A percentile compares a stretch with the other conserved stretches of the same genome.
These are phyloP conservation scores for Callochromis pleurospilus DNA, from an alignment of 2,113 vertebrate genomes.

Conservation along the genomic window DNA sequence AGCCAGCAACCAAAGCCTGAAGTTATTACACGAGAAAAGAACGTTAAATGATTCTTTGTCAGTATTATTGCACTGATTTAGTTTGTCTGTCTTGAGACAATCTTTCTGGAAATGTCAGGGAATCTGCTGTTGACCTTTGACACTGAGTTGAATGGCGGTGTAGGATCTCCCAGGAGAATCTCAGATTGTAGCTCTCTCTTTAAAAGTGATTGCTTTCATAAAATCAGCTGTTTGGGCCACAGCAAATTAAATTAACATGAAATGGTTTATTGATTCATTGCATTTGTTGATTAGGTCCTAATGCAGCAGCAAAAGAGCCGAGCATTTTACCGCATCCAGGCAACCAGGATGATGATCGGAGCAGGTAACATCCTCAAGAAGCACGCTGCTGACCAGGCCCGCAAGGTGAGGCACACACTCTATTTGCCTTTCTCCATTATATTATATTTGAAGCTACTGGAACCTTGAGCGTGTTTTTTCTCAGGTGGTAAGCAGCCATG, in stretches of 20 bases:
- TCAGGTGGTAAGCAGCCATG: constrained; percentile 73
- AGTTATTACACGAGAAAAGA: background rate
- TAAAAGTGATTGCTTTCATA: background rate
- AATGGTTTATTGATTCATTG: background rate
- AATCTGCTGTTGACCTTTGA: background rate
- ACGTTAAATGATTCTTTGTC: background rate
- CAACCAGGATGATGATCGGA: constrained; percentile 70
- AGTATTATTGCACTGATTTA: background rate
- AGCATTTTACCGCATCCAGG: constrained; percentile 66
- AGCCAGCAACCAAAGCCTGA: background rate
- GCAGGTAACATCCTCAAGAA: constrained; percentile 70
- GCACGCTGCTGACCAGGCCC: constrained; percentile 64
- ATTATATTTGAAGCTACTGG: background rate
- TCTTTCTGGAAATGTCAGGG: background rate
- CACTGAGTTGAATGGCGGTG: background rate
- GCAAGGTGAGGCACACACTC: constrained; percentile 39
- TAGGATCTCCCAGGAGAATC: background rate
- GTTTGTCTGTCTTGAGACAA: background rate
- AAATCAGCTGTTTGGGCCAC: background rate
- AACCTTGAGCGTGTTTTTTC: background rate
- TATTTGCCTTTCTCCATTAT: background rate
- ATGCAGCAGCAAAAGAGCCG: constrained; percentile 71
- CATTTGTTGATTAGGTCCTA: constrained; percentile 37
- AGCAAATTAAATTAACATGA: background rate
- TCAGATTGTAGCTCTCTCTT: background rate